Percentiles rank a stretch among this genome's conserved stretches.
Conservation (phyloP, 2,113 vertebrate species). For the Pheucticus melanocephalus region DNA sequence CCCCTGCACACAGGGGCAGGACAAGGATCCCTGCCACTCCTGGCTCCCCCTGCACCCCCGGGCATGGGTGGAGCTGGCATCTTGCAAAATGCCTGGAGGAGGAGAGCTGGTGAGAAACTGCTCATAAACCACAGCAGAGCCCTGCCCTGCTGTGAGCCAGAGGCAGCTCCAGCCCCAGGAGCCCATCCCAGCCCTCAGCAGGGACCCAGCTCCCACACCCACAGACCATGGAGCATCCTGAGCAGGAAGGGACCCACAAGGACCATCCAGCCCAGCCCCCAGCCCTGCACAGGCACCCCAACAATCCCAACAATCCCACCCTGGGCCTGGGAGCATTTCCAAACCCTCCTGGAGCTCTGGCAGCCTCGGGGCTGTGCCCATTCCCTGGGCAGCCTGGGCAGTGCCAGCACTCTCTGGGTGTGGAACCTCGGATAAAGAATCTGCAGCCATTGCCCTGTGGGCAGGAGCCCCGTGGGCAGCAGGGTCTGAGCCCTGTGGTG, state of each 20-base stretch:
- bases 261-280: background rate
- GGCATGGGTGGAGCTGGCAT: fast-evolving
- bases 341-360: background rate
- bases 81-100: background rate
- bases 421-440: background rate
- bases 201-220: background rate
- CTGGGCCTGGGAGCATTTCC: fast-evolving
- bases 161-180: background rate
- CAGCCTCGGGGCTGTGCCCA: background rate
- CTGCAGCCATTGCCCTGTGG: background rate
- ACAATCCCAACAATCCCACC: background rate
- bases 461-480: background rate
- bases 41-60: fast-evolving
- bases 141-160: background rate
- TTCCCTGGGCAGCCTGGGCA: background rate
- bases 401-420: background rate
- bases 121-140: background rate
- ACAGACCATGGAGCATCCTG: background rate
- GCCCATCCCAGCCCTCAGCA: background rate
- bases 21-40: background rate
- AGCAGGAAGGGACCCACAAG: background rate
- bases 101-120: background rate
- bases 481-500: background rate
- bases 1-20: background rate
- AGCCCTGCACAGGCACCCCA: background rate